Evolutionary conservation across 2,888 invertebrate species (phyloP).

Genomic region (Aricia artaxerxes): DNA sequence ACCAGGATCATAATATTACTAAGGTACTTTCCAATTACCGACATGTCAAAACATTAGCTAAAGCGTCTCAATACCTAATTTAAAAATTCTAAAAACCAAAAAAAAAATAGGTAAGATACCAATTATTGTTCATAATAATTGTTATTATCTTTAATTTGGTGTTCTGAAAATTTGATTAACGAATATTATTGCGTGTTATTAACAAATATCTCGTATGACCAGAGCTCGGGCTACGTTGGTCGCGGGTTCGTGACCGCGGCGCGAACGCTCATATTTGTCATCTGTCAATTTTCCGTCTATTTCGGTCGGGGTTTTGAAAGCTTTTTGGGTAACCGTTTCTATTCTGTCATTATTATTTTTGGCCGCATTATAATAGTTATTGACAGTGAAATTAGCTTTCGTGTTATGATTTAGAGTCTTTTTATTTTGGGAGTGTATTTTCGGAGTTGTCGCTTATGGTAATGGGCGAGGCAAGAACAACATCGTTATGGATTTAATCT

Average conservation of each 20-base stretch:
- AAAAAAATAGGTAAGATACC: too few relatives aligned
- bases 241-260: constrained; percentile 61
- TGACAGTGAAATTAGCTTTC: constrained; percentile 60
- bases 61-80: too few relatives aligned
- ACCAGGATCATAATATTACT: too few relatives aligned
- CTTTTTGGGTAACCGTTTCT: constrained; percentile 63
- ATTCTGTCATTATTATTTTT: constrained; percentile 76
- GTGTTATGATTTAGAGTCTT: constrained; percentile 48
- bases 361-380: constrained; percentile 69
- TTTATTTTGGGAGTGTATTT: constrained; percentile 36
- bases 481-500: neutral
- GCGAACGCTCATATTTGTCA: constrained; percentile 79
- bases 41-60: too few relatives aligned
- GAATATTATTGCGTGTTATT: neutral
- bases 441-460: constrained; percentile 12
- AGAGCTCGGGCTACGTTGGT: constrained; percentile 53
- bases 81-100: too few relatives aligned
- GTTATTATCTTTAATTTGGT: too few relatives aligned
- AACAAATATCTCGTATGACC: neutral
- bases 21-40: too few relatives aligned
- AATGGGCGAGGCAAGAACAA: neutral
- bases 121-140: too few relatives aligned
- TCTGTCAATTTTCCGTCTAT: constrained; percentile 79
- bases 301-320: constrained; percentile 75
- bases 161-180: too few relatives aligned